Base-by-base conservation (phyloP, 2,113 vertebrate genomes). In the Sylvietta virens region DNA sequence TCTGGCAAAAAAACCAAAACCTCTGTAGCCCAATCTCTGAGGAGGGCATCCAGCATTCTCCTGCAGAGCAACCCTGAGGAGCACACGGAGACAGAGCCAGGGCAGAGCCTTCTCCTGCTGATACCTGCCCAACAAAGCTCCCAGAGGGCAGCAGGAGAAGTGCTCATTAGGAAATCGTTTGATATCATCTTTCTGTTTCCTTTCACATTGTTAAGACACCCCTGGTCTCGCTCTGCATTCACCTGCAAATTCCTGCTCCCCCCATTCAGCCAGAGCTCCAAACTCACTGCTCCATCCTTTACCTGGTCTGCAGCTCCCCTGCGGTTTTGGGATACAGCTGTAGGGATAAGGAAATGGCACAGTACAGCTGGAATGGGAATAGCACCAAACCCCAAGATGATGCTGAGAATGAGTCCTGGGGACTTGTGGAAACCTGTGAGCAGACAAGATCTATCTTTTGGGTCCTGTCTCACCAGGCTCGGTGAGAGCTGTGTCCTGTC, bases 71-170 rank as follows among this genome's bases (percentile, higher is more conserved):
- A n/a, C 24, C 40, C 56, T 0, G 0, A 35, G 67, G 62, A 61
- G 61, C 45, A 57, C 23, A 15, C 0, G 0, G 27, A 20, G 61
- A 40, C 4, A 4, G 54, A 76, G 42, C 72, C 8, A 4, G 37
- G 31, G 33, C 64, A 90, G 69, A 91, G 42, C 42, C 26, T 61
- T 70, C 45, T 69, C 14, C 78, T 86, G 45, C 62, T 62, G n/a
- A 19, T 48, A 4, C 10, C 61, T 57, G 57, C 26, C 42, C 62
- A 2, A 1, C 61, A 48, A 18, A 71, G 62, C n/a, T 80, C 77
- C 31, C 1, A 1, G 61, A 53, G 26, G 33, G n/a, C 62, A 72
- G 62, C 20, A 6, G 23, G 71, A 86, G 39, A 79, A 91, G 27
- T 39, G 33, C 27, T 66, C 1, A 0, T 70, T 47, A 79, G 80